A percentile compares a stretch with the other conserved stretches of the same genome.
Evolutionary conservation across 1,140 invertebrate species (phyloP).

Genomic region (Chymomyza costata): DNA sequence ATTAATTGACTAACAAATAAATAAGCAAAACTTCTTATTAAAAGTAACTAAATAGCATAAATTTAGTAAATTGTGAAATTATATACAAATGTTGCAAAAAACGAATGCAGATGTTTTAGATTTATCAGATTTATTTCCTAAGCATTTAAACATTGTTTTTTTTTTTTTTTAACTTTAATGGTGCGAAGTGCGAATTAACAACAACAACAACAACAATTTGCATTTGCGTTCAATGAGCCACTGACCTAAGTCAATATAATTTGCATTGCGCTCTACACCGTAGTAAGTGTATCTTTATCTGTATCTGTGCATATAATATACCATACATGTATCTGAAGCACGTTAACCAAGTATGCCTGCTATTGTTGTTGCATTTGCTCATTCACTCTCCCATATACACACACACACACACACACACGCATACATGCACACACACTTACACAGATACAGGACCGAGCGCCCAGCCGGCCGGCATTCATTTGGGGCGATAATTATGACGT

Average conservation of each 20-base stretch:
- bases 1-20: no score
- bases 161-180: neutral
- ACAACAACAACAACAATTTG: slow-evolving; percentile 63
- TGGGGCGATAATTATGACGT: slow-evolving; percentile 68
- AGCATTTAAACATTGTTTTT: slow-evolving; percentile 7
- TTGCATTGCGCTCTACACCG: slow-evolving; percentile 50
- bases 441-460: no score
- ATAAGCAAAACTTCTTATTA: no score
- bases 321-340: slow-evolving; percentile 13
- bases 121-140: no score
- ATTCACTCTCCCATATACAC: neutral
- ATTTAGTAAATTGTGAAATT: no score
- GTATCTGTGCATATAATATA: slow-evolving; percentile 19
- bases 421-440: no score
- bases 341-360: neutral
- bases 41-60: no score
- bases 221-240: slow-evolving; percentile 74
- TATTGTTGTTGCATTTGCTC: slow-evolving; percentile 15
- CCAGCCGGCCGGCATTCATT: slow-evolving; percentile 38
- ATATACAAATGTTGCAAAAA: no score
- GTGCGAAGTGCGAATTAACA: slow-evolving; percentile 66
- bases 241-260: slow-evolving; percentile 73
- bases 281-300: slow-evolving; percentile 26
- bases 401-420: no score
- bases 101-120: no score